These are phyloP conservation scores for Lepidurus arcticus DNA, from an alignment of 1,140 invertebrate genomes.

Conservation along the genomic window DNA sequence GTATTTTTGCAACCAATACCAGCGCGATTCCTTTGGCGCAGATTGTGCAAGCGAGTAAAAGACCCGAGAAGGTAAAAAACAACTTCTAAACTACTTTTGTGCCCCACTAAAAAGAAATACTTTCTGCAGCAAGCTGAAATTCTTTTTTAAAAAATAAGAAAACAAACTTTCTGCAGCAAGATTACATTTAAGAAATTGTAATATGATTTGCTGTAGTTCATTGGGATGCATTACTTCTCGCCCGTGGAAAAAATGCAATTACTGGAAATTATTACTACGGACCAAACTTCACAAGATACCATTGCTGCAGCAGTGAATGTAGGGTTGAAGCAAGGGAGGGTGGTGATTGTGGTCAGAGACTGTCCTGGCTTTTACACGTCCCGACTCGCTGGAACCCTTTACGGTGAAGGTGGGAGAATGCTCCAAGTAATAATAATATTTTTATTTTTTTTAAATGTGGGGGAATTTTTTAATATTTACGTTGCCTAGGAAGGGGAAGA, in stretches of 20 bases:
- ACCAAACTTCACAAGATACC: neutral
- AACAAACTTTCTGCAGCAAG: too few relatives aligned
- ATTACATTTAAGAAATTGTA: too few relatives aligned
- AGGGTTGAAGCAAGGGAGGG: neutral
- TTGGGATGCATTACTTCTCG: constrained; percentile 25
- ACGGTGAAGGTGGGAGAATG: constrained; percentile 25
- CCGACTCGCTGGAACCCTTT: neutral
- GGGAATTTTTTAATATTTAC: too few relatives aligned
- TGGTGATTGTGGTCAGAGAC: constrained; percentile 23
- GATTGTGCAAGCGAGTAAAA: neutral
- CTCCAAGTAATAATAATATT: neutral
- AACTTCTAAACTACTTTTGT: too few relatives aligned
- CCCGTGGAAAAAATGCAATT: constrained; percentile 30
- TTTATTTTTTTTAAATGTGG: too few relatives aligned
- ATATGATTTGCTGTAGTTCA: neutral
- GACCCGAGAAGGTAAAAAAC: neutral
- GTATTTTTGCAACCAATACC: constrained; percentile 26
- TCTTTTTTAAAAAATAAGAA: too few relatives aligned
- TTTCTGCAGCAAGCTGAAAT: too few relatives aligned
- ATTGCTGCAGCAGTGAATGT: neutral
- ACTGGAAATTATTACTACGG: constrained; percentile 15
- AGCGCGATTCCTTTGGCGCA: constrained; percentile 8
- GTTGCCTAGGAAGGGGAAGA: neutral
- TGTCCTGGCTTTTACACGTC: constrained; percentile 26
- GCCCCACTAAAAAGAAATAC: too few relatives aligned